Base-by-base conservation (phyloP, 2,888 invertebrate genomes). In the Bellardia pandia region DNA sequence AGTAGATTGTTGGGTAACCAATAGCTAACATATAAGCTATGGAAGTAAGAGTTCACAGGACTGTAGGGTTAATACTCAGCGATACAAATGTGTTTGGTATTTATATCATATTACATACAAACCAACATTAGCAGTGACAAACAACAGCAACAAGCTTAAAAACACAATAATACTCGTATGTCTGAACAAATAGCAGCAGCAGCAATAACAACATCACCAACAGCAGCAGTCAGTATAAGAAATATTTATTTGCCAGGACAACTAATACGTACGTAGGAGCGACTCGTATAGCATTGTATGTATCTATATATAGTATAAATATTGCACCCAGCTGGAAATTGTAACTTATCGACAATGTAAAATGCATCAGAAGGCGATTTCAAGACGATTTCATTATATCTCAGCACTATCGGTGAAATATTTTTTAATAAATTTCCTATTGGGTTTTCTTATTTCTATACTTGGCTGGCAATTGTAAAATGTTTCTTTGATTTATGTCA, bases 401-500 rank as follows among this genome's bases (percentile, higher is more conserved):
- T 45, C 13, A 45, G 13, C 11, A 45, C 42, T 11, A 7, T 11
- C 9, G 3, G 11, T 45, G 37, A 7, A 6, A 45, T 11, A 16
- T 9, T 56, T 40, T 14, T 53, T 51, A 37, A 37, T 7, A 51
- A 3, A 5, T 13, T 30, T 3, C 3, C 16, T 4, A 37, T 5
- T 37, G 1, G 37, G 37, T 37, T 40, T 37, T 14, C 6, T 4
- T 42, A n/a, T 58, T n/a, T 72, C 23, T 48, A 30, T 74, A 3
- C 33, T 5, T 69, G 74, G 37, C 69, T 79, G 79, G 56, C 75
- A 75, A 80, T 80, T 75, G 69, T 76, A 4, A 71, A 62, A 71
- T 69, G 62, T 71, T 69, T 53, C 45, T 75, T 75, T 85, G 75
- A 80, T 80, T 85, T 76, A 84, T 78, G 68, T 58, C 66, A 42